Conservation (phyloP, 2,888 invertebrate species). For the Callimorpha dominula region DNA sequence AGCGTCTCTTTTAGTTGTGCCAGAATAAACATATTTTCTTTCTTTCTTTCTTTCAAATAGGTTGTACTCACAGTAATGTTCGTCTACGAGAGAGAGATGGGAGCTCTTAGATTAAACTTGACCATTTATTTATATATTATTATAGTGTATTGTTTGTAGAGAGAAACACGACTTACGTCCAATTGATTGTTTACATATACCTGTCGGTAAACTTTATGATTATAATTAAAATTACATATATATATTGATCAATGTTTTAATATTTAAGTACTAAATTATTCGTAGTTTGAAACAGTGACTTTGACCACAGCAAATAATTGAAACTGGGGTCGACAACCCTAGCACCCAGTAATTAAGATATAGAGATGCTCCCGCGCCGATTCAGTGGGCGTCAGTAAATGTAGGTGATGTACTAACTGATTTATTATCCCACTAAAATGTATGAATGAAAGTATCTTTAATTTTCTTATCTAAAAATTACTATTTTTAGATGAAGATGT, state of each 20-base stretch:
- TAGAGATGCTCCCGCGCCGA: slow-evolving; percentile 16
- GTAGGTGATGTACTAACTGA: slow-evolving; percentile 37
- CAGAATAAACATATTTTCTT: too few relatives aligned
- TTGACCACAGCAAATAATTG: neutral
- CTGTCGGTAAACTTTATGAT: too few relatives aligned
- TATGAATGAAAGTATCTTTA: slow-evolving; percentile 17
- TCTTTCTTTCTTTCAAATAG: too few relatives aligned
- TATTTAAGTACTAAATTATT: neutral
- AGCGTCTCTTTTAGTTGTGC: too few relatives aligned
- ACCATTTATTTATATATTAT: too few relatives aligned
- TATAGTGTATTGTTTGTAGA: too few relatives aligned
- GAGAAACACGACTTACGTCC: too few relatives aligned
- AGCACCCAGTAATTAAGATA: slow-evolving; percentile 20
- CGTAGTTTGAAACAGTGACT: neutral
- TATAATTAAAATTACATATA: too few relatives aligned
- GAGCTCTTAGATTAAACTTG: too few relatives aligned
- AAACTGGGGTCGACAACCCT: slow-evolving; percentile 21
- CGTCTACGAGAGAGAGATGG: too few relatives aligned
- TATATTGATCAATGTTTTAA: neutral
- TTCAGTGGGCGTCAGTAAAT: slow-evolving; percentile 43
- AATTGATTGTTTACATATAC: too few relatives aligned
- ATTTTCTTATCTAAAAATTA: slow-evolving; percentile 10
- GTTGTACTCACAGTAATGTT: too few relatives aligned
- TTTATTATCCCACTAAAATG: slow-evolving; percentile 28
- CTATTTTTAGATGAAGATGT: slow-evolving; percentile 21